These are phyloP conservation scores for Xanthorhoe designata DNA, from an alignment of 2,888 invertebrate species.

Conservation along the genomic window DNA sequence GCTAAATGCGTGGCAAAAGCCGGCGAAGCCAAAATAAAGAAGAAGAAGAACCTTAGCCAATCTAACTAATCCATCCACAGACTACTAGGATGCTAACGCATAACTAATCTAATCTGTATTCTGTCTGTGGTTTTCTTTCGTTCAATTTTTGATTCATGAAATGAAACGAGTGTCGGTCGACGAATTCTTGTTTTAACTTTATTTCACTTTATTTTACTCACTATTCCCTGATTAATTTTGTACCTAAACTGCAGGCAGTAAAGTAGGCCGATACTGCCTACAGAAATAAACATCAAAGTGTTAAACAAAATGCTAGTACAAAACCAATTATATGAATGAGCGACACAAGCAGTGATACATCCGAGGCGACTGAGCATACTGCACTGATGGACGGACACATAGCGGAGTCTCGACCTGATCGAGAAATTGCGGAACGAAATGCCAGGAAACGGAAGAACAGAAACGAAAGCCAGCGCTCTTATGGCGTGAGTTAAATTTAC, in stretches of 20 bases:
- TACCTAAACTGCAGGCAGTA: neutral
- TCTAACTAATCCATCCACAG: too few species aligned
- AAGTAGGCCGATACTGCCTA: neutral
- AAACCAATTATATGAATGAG: conserved; percentile 72
- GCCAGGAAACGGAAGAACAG: conserved; percentile 85
- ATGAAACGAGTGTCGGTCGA: neutral
- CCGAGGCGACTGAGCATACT: conserved; percentile 89
- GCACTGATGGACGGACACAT: conserved; percentile 95
- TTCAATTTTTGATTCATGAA: conserved; percentile 19
- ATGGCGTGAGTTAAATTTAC: conserved; percentile 81
- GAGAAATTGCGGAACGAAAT: conserved; percentile 82
- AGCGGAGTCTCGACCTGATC: conserved; percentile 86
- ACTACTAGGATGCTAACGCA: too few species aligned
- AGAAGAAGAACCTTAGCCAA: too few species aligned
- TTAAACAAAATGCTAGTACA: conserved; percentile 55
- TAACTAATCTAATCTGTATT: too few species aligned
- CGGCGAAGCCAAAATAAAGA: too few species aligned
- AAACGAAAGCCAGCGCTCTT: conserved; percentile 78
- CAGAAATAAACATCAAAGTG: neutral
- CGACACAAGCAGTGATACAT: conserved; percentile 80
- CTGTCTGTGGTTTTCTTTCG: conserved; percentile 20
- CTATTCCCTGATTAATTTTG: neutral
- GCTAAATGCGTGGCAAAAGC: too few species aligned
- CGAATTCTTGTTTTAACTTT: conserved; percentile 13
- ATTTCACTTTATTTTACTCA: conserved; percentile 8